Evolutionary conservation across 1,140 invertebrate species (phyloP), one percentile per base, ranked within the genome.

Genomic region (Neodiprion lecontei): DNA sequence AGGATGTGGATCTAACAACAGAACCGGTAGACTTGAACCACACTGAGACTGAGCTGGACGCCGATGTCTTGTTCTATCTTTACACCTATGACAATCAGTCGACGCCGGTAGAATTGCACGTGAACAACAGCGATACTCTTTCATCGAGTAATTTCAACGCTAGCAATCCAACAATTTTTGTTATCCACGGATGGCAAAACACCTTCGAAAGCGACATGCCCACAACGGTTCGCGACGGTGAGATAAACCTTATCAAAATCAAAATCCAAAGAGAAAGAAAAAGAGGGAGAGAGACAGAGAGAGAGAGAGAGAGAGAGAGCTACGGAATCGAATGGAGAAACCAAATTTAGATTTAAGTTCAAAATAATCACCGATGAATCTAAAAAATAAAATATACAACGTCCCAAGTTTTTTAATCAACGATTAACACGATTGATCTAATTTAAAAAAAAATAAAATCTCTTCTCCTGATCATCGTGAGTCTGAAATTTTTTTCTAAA

Each of bases 121-220:
- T 78, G 9, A 75, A 76, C 53, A 77, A 85, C 66, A 50, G 48
- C 4, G 69, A 72, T 9, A 53, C 65, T 49, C 69, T 88, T 14
- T 9, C 75, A 21, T 50, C 74, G 0, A 88, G 86, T 1, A 72
- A 79, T 69, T 90, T 89, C 14, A 83, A 89, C 82, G 12, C 76
- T 14, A 82, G 78, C 21, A 85, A 85, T 76, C 83, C 83, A 47
- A 87, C 80, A 0, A 79, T 82, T 40, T 79, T 89, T 9, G 77
- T 89, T 8, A 84, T 83, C 23, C 88, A 89, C 71, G 88, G 88
- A 8, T 89, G 86, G 83, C 77, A 80, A 17, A 82, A 79, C 61
- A 72, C 80, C 11, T 70, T 79, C 14, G 28, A 76, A 40, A 80
- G 79, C 10, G 48, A 70, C 10, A 75, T 86, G 1, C 89, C 88